Conservation (phyloP, 1,140 invertebrate genomes). For the Nomia melanderi region DNA sequence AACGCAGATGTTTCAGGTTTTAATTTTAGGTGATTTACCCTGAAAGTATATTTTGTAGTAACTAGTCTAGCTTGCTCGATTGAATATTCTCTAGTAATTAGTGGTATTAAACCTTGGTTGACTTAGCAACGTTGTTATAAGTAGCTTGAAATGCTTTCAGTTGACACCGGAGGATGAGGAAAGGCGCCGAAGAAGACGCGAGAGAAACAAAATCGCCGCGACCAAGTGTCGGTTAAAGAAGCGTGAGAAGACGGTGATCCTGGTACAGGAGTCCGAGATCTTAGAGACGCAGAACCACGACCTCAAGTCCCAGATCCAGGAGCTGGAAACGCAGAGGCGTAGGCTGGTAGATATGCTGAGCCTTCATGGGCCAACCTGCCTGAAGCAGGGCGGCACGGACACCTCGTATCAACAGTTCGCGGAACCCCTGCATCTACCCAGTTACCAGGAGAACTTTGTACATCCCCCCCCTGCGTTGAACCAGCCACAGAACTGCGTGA, state of each 20-base stretch:
- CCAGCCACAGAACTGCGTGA: conserved; percentile 74
- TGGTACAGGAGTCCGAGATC: conserved; percentile 93
- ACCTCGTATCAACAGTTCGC: conserved; percentile 73
- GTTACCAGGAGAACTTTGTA: conserved; percentile 77
- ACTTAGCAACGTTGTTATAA: not conserved
- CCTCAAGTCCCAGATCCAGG: conserved; percentile 90
- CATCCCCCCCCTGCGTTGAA: conserved; percentile 68
- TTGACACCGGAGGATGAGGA: conserved; percentile 96
- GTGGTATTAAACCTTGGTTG: no score
- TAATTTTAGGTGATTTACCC: no score
- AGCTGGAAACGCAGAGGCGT: conserved; percentile 87
- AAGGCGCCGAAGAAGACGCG: conserved; percentile 88
- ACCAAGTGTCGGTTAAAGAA: conserved; percentile 98
- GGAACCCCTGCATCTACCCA: conserved; percentile 73
- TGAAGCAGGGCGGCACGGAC: conserved; percentile 82
- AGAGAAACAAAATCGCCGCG: conserved; percentile 96
- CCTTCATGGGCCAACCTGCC: conserved; percentile 86
- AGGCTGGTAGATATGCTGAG: conserved; percentile 88
- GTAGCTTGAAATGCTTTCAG: conserved; percentile 79
- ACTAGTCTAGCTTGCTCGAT: no score
- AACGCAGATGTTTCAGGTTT: no score
- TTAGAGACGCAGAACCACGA: conserved; percentile 93
- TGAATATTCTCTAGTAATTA: no score
- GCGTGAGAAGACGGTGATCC: conserved; percentile 91
- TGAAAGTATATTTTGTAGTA: no score